phyloP scores from a whole-genome alignment of 2,797 vertebrate genomes.

The Molossus alvarezi region DNA sequence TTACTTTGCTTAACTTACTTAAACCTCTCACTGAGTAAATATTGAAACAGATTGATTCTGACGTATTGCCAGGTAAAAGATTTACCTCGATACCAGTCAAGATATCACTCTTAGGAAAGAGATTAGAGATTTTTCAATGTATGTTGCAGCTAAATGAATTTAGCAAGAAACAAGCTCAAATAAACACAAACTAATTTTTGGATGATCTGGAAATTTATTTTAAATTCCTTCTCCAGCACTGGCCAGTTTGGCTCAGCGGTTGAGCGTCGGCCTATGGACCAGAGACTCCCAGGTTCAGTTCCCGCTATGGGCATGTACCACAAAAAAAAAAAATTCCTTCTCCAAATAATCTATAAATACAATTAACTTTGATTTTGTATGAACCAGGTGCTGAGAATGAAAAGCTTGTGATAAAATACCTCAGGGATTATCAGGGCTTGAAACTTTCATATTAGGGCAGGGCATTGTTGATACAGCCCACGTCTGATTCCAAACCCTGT shows the following conservation, averaged over 20 bases:
- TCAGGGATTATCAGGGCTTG: neutral
- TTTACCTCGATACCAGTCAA: neutral
- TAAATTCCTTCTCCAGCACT: slow-evolving; percentile 7
- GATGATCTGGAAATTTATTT: slow-evolving; percentile 41
- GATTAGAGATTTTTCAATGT: neutral
- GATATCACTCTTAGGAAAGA: neutral
- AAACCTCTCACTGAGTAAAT: neutral
- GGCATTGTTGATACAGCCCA: slow-evolving; percentile 3
- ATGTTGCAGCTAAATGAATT: neutral
- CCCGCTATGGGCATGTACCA: too few species aligned
- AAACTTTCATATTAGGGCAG: neutral
- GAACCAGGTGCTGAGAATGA: slow-evolving; percentile 37
- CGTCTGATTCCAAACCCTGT: slow-evolving; percentile 8
- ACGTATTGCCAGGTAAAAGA: slow-evolving; percentile 3
- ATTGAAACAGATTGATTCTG: slow-evolving; percentile 32
- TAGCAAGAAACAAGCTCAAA: slow-evolving; percentile 56
- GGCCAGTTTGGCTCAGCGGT: too few species aligned
- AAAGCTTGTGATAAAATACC: neutral
- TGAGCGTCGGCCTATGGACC: too few species aligned
- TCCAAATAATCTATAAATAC: slow-evolving; percentile 18
- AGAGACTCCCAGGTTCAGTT: too few species aligned
- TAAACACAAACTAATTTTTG: slow-evolving; percentile 24
- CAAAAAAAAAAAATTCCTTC: neutral
- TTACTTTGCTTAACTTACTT: slow-evolving; percentile 51
- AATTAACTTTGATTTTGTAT: slow-evolving; percentile 28